Conservation (phyloP, 2,888 invertebrate genomes). For the Mechanitis messenoides region DNA sequence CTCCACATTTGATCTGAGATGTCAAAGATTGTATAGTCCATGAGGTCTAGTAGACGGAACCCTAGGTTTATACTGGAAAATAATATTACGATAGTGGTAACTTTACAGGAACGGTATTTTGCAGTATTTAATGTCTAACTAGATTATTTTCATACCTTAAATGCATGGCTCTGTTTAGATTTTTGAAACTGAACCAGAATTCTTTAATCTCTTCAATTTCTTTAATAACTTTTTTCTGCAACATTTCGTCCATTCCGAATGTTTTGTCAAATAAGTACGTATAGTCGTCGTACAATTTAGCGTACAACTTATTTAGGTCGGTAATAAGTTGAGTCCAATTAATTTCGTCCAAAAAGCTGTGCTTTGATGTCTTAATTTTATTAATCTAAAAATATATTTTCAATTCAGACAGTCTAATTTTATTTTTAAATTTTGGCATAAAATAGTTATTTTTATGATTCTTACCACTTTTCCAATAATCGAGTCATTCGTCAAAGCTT, state of each 20-base stretch:
- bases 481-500: slow-evolving; percentile 48
- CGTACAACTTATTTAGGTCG: slow-evolving; percentile 50
- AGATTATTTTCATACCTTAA: slow-evolving; percentile 44
- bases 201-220: slow-evolving; percentile 42
- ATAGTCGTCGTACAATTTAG: slow-evolving; percentile 50
- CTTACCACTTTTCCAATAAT: slow-evolving; percentile 57
- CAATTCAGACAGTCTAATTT: not conserved
- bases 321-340: slow-evolving; percentile 59
- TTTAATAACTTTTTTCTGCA: slow-evolving; percentile 31
- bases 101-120: too few relatives aligned
- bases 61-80: slow-evolving; percentile 49
- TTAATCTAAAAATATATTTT: slow-evolving; percentile 37
- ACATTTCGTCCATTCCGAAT: slow-evolving; percentile 47
- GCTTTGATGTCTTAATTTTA: slow-evolving; percentile 39
- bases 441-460: not conserved
- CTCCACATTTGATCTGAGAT: slow-evolving; percentile 49
- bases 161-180: slow-evolving; percentile 47
- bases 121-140: not conserved
- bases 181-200: slow-evolving; percentile 53
- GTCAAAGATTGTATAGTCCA: slow-evolving; percentile 55
- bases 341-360: slow-evolving; percentile 38
- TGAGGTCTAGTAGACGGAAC: slow-evolving; percentile 52
- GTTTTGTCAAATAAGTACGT: slow-evolving; percentile 57
- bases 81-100: not conserved
- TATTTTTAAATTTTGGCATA: slow-evolving; percentile 3